Percentiles rank a stretch among this genome's conserved stretches.
Evolutionary conservation across 2,888 invertebrate genomes (phyloP).

Genomic region (Copidosoma aretas): DNA sequence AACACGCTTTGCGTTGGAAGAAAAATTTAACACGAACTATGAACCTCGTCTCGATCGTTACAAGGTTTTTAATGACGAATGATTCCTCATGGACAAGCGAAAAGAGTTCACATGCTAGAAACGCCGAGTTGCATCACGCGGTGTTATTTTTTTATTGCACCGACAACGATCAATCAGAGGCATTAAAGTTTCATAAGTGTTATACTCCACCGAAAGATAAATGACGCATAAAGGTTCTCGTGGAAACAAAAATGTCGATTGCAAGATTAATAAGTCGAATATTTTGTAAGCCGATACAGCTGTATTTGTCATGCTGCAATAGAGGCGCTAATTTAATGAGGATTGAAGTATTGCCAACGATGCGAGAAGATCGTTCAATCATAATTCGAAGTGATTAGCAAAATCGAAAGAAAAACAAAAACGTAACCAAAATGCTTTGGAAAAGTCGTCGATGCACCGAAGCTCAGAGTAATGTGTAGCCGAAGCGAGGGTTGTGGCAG

Average conservation of each 20-base stretch:
- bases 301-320: neutral
- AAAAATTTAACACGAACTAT: neutral
- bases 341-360: no score
- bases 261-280: neutral
- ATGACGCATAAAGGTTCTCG: neutral
- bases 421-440: neutral
- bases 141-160: slow-evolving; percentile 18
- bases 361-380: no score
- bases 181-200: slow-evolving; percentile 23
- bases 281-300: neutral
- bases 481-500: neutral
- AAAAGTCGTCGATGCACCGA: neutral
- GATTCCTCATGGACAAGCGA: slow-evolving; percentile 29
- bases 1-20: neutral
- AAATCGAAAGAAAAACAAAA: no score
- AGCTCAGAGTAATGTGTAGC: neutral
- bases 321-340: neutral
- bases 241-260: slow-evolving; percentile 1
- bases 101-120: slow-evolving; percentile 19
- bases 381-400: no score
- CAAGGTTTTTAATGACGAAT: slow-evolving; percentile 26
- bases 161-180: slow-evolving; percentile 18
- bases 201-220: neutral
- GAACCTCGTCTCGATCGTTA: slow-evolving; percentile 19
- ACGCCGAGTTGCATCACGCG: slow-evolving; percentile 11